Evolutionary conservation across 2,888 invertebrate species (phyloP), one percentile per base, ranked within the genome.

Genomic region (Hypsopygia costalis): DNA sequence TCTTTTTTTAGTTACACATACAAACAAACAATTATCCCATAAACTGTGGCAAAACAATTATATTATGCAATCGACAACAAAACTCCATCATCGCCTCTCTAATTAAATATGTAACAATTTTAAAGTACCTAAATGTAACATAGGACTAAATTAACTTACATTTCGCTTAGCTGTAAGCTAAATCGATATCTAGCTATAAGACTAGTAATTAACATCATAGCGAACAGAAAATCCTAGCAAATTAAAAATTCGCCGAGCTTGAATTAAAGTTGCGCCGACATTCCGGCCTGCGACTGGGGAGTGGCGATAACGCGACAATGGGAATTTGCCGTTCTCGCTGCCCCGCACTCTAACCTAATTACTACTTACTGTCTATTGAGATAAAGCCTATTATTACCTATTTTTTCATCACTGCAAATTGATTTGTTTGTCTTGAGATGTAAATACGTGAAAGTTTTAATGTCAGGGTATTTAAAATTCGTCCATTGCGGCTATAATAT

Each of bases 251-350:
- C 63, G 16, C 16, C 16, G 80, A 77, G 67, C 68, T 25, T 25
- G 79, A 77, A 82, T 82, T 81, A 82, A 85, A 85, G 81, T 83
- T 74, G 69, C 58, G 62, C 49, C 69, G 67, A 64, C 65, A 64
- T 69, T 68, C 60, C 60, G 60, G 50, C 58, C 16, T 57, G 59
- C 60, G 69, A 63, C 79, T 86, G 85, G 75, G 70, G 72, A 55
- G 52, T 49, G 68, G 57, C 74, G 86, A 86, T 86, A 86, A 86
- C 73, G 69, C 46, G 58, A 86, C 86, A 86, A 86, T 81, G 62
- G 81, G 75, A 78, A 72, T 80, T 80, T 79, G 73, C 77, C 66
- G 68, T 69, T 71, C 71, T 75, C 71, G 65, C 64, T 77, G 78
- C 66, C 73, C 40, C 58, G 16, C 62, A 57, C 57, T 61, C 62